These are phyloP conservation scores for Poeciliopsis retropinna DNA, from an alignment of 2,113 vertebrate species.

Conservation along the genomic window DNA sequence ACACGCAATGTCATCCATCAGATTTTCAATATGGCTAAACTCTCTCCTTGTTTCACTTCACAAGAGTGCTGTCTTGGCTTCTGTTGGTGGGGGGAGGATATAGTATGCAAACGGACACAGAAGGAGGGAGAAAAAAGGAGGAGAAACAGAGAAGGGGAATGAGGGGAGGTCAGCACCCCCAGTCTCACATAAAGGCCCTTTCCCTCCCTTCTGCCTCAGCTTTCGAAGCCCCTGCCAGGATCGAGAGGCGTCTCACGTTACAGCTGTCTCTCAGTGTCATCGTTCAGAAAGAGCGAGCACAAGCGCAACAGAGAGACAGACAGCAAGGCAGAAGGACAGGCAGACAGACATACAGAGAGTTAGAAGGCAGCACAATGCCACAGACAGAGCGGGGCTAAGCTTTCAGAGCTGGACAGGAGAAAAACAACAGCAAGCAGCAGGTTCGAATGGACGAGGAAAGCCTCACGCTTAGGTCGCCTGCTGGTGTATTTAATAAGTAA, in stretches of 20 bases:
- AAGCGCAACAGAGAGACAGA: constrained; percentile 48
- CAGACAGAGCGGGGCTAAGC: constrained; percentile 47
- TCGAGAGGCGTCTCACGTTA: constrained; percentile 80
- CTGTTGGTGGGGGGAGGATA: constrained; percentile 62
- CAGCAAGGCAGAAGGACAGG: constrained; percentile 18
- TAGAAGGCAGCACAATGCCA: constrained; percentile 65
- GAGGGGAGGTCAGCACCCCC: constrained; percentile 77
- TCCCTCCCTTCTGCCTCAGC: constrained; percentile 70
- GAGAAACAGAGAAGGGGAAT: constrained; percentile 66
- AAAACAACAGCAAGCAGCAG: constrained; percentile 60
- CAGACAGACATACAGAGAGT: constrained; percentile 25
- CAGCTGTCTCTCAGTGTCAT: constrained; percentile 82
- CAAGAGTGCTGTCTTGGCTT: constrained; percentile 50
- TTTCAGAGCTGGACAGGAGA: constrained; percentile 58
- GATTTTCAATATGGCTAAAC: constrained; percentile 25
- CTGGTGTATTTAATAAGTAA: constrained; percentile 21
- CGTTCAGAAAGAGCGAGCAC: constrained; percentile 67
- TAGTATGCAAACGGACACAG: constrained; percentile 50
- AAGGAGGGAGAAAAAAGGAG: constrained; percentile 46
- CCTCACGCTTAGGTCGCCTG: constrained; percentile 25
- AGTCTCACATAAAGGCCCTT: constrained; percentile 78
- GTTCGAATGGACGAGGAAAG: constrained; percentile 44
- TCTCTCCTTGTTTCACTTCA: constrained; percentile 40
- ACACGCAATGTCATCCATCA: constrained; percentile 51
- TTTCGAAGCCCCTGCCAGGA: constrained; percentile 75